phyloP scores from a whole-genome alignment of 2,797 vertebrate genomes.

The Mionectes olivaceus region DNA sequence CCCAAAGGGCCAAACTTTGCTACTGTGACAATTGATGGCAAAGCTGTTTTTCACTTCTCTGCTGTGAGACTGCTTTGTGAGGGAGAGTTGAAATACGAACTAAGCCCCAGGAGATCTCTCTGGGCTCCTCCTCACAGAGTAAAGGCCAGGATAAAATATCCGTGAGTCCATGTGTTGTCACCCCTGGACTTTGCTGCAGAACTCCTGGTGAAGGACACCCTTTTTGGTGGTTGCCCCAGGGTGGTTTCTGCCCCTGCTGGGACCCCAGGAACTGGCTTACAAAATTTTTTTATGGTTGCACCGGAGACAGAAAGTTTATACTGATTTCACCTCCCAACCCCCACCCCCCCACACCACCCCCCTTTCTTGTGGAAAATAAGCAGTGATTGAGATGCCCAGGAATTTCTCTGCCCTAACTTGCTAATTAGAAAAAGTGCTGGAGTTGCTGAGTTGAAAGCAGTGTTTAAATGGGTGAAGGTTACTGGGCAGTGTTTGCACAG shows the following conservation, averaged over 20 bases:
- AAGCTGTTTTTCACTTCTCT: not conserved
- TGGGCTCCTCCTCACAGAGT: not conserved
- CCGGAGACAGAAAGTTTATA: not conserved
- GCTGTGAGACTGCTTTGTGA: accelerated
- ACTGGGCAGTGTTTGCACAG: not conserved
- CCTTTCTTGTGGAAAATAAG: not conserved
- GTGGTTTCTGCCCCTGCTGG: not conserved
- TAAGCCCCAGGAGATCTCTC: not conserved
- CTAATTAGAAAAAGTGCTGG: not conserved
- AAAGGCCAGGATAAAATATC: not conserved
- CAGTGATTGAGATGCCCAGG: not conserved
- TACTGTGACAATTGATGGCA: not conserved
- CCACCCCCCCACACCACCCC: no score
- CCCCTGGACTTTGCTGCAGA: not conserved
- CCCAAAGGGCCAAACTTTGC: not conserved
- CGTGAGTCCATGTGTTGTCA: not conserved
- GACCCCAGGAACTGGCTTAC: not conserved
- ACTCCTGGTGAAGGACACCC: not conserved
- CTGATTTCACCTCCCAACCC: no score
- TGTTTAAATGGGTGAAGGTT: not conserved
- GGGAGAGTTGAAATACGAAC: not conserved
- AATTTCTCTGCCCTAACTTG: not conserved
- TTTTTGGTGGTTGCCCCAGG: not conserved
- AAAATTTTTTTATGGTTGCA: not conserved
- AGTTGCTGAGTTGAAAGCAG: not conserved